Evolutionary conservation across 2,888 invertebrate genomes (phyloP), one percentile per base, ranked within the genome.

Genomic region (Thyatira batis): DNA sequence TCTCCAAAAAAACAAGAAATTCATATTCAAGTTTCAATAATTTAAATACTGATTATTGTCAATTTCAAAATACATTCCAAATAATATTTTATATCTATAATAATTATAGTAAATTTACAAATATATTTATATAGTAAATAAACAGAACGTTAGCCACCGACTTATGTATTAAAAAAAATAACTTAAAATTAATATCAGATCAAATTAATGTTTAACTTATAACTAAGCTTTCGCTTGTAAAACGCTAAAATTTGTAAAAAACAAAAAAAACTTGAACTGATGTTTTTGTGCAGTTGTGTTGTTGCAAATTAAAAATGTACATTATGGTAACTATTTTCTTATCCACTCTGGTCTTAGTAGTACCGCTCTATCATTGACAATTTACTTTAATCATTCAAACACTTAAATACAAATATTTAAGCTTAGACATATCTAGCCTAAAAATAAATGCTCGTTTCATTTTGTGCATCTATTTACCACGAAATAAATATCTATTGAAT

Each of bases 11-110:
- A 80, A 39, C 82, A 90, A 87, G 82, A 84, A 83, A 82, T 83
- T 77, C 69, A 67, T 67, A 71, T 74, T 73, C 66, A 72, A 70
- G 61, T 74, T 80, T 77, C 64, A 80, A 83, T 84, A 85, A 84
- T 86, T 85, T 88, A 89, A 91, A 90, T 90, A 91, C 89, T 90
- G 89, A 81, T 89, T 91, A 90, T 90, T 91, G 90, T 91, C 91
- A 81, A 87, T 82, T 87, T 84, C 76, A 74, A 87, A 87, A 85
- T 85, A 87, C 85, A 78, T 80, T 77, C 76, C 65, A 74, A 68
- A 70, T 74, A 69, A 66, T 68, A 57, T 63, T 66, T 73, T 71
- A 53, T 57, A 61, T 60, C 70, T 70, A 67, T 68, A 69, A 70
- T 70, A 67, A 53, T 62, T 63, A 72, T 76, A 77, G 69, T 73